Base-by-base conservation (phyloP, 2,797 vertebrate species). In the Sorex maritimensis region DNA sequence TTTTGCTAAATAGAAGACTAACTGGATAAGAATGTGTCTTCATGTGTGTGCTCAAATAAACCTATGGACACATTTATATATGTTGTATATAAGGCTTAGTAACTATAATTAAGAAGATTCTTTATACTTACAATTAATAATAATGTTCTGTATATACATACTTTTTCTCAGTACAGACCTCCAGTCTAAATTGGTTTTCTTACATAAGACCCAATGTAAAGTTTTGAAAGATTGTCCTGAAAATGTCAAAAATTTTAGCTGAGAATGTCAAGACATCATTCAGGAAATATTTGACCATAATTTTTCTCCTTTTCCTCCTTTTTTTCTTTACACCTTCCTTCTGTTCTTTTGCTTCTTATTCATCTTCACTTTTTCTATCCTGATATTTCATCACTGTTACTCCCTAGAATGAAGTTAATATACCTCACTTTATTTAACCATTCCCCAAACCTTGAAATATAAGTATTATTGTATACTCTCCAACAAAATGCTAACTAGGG, bases 1-100 rank as follows among this genome's bases (percentile, higher is more conserved):
- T 80, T 28, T 93, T 52, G 26, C 49, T 81, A 75, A 90, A 80
- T 14, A 67, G 38, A 90, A 55, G 10, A 93, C 26, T 87, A 34
- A 67, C 3, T 81, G 28, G 6, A 74, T 9, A 13, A 92, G 73
- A 5, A 94, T 44, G 11, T 44, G 4, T 80, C 4, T 68, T 7
- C 41, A 14, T 80, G 4, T 24, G 17, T 58, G 24, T 72, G 24
- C 34, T 24, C 3, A 55, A 13, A 55, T 55, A 13, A 75, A 3
- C 26, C 6, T 78, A 11, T 81, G 23, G 68, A 5, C 23, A 28
- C 24, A 26, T 71, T 10, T 11, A 1, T 19, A 11, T 44, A 6
- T 71, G 21, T 26, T 80, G 23, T 38, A 5, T 78, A 5, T 81
- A 61, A 55, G 81, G 17, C 17, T 86, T 79, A 86, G 26, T 17